These are phyloP conservation scores for Coregonus suidteri DNA, from an alignment of 2,797 vertebrate species.

Conservation along the genomic window DNA sequence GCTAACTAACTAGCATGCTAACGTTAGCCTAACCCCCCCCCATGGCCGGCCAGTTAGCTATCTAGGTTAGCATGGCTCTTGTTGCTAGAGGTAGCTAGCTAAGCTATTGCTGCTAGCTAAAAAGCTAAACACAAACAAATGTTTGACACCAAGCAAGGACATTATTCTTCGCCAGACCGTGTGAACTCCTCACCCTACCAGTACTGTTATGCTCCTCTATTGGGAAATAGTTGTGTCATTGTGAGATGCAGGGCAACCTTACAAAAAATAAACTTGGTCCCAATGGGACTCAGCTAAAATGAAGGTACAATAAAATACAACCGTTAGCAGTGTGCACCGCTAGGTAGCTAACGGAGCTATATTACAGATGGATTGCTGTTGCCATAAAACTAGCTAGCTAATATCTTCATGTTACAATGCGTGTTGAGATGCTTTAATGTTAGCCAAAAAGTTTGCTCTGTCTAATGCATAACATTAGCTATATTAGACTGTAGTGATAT, in stretches of 20 bases:
- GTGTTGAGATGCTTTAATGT: not conserved
- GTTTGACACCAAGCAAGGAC: not conserved
- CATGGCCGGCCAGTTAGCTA: not conserved
- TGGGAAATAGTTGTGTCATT: too few species aligned
- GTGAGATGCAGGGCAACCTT: not conserved
- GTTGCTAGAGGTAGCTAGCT: not conserved
- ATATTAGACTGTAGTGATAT: not conserved
- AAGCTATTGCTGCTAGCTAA: not conserved
- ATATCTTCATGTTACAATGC: not conserved
- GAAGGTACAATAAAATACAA: too few species aligned
- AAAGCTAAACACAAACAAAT: not conserved
- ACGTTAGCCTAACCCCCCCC: not conserved
- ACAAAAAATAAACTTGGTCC: not conserved
- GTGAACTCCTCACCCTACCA: not conserved
- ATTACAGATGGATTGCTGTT: not conserved
- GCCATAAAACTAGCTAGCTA: not conserved
- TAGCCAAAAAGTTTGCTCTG: not conserved
- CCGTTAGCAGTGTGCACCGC: too few species aligned
- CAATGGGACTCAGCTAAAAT: not conserved
- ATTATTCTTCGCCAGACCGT: not conserved
- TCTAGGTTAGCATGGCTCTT: not conserved
- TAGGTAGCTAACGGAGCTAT: too few species aligned
- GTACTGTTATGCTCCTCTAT: not conserved
- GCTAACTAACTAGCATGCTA: constrained; percentile 6
- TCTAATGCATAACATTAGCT: not conserved